Evolutionary conservation across 1,140 invertebrate species (phyloP).

Genomic region (Agrilus planipennis): DNA sequence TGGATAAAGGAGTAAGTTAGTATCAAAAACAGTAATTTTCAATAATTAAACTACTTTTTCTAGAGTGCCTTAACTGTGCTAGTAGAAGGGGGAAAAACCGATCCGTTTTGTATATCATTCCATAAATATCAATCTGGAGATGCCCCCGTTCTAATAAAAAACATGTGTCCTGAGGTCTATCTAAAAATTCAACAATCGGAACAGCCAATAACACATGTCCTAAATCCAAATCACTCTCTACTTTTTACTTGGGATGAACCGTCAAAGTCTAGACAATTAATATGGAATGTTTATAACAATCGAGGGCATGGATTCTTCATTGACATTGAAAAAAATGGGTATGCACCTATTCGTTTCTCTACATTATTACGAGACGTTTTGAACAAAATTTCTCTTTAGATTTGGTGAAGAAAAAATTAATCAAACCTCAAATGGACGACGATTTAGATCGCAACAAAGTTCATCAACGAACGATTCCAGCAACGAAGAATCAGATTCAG

Average conservation of each 20-base stretch:
- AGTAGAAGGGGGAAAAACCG: conserved; percentile 56
- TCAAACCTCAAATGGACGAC: too few relatives aligned
- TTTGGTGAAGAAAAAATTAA: conserved; percentile 57
- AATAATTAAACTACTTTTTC: conserved; percentile 17
- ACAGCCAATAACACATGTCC: conserved; percentile 55
- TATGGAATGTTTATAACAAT: conserved; percentile 77
- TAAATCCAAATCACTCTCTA: conserved; percentile 66
- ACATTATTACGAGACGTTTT: not conserved
- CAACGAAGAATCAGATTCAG: conserved; percentile 41
- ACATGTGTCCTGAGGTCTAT: conserved; percentile 70
- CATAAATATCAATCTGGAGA: conserved; percentile 55
- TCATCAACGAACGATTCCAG: conserved; percentile 30
- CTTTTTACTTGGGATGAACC: conserved; percentile 83
- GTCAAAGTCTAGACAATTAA: conserved; percentile 50
- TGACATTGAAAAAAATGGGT: conserved; percentile 56
- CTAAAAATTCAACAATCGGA: conserved; percentile 67
- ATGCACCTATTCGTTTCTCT: conserved; percentile 14
- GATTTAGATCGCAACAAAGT: too few relatives aligned
- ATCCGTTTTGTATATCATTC: conserved; percentile 61
- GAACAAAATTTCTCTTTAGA: conserved; percentile 34
- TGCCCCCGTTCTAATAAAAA: conserved; percentile 66
- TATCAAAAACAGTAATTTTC: not conserved
- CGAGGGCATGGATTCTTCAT: conserved; percentile 59
- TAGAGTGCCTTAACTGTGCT: conserved; percentile 63
- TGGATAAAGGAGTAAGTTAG: conserved; percentile 66